Evolutionary conservation across 1,140 invertebrate genomes (phyloP), one percentile per base, ranked within the genome.

Genomic region (Sycophila sp.): DNA sequence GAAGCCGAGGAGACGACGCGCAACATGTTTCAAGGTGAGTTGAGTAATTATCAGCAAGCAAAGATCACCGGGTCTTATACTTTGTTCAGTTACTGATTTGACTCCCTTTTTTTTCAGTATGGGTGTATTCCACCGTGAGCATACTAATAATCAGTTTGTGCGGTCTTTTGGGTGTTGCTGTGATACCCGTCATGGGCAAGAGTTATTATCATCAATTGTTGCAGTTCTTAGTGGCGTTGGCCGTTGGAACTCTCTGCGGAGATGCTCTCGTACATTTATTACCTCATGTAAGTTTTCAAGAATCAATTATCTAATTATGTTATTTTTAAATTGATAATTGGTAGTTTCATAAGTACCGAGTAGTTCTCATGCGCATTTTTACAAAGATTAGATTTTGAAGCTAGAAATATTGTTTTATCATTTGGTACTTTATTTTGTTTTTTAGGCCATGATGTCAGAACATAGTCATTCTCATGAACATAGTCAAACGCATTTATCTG

Each of bases 261-360:
- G 96, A 98, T 88, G 96, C 96, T 2, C 86, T 98, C 28, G 88
- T 98, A 67, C 96, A 98, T 89, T 89, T 98, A 17, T 88, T 98
- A 78, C 96, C 96, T 55, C 96, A 98, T 86, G 95, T 93, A 74
- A 92, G 88, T 86, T 38, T n/a, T 32, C 40, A 26, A 64, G 42
- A 47, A 62, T 24, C 59, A 34, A 63, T 42, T 17, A 3, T 42
- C 13, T 4, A 3, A 45, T 4, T 1, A 45, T 45, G 17, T 45
- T n/a, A n/a, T 17, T 8, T 19, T 45, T 3, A 22, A 47, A 11
- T 47, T 47, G n/a, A n/a, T n/a, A n/a, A n/a, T n/a, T n/a, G n/a
- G n/a, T n/a, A n/a, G n/a, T n/a, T n/a, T n/a, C n/a, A n/a, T n/a
- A n/a, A n/a, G n/a, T n/a, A n/a, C n/a, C n/a, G n/a, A n/a, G n/a